Evolutionary conservation across 2,888 invertebrate genomes (phyloP), one percentile per base, ranked within the genome.

Genomic region (Cheilosia grossa): DNA sequence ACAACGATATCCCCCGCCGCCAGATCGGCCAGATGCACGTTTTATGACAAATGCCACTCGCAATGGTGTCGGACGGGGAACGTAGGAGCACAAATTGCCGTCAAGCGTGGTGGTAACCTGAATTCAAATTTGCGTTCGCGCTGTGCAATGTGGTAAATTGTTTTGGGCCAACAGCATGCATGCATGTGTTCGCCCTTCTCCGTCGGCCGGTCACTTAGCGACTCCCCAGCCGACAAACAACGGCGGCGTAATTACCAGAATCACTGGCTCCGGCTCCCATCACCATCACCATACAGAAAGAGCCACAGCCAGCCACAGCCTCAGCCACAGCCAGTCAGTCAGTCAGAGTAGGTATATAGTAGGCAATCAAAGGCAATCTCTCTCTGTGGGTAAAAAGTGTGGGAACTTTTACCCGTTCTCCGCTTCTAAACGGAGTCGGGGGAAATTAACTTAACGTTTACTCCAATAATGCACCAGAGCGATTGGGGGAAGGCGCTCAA

Each of bases 401-500:
- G 85, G 85, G 85, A 85, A 85, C 81, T 80, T 81, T 85, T 81
- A 66, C 53, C 51, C 70, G 75, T 75, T 81, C 44, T 75, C 66
- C 80, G 58, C 70, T 56, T 63, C 79, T 64, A 80, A 69, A 27
- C 73, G 74, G 69, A 64, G 64, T 37, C 80, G 47, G 81, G 75
- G 1, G 74, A 75, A 81, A 85, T 81, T 85, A 85, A 85, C 83
- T 80, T 66, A 67, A 40, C 81, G 81, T 81, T 85, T 81, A 85
- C 81, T 85, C 85, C 85, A 85, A 81, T 85, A 85, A 85, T 85
- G 81, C 63, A 85, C 81, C 77, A 73, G 67, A 73, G 64, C 83
- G 81, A 85, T 85, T 85, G 85, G 85, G 75, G 72, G 85, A 85
- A 85, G 85, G 81, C 85, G 85, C 85, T 81, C 85, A 85, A 85